These are phyloP conservation scores for Cavia porcellus DNA, from an alignment of 2,113 vertebrate genomes.

Conservation along the genomic window DNA sequence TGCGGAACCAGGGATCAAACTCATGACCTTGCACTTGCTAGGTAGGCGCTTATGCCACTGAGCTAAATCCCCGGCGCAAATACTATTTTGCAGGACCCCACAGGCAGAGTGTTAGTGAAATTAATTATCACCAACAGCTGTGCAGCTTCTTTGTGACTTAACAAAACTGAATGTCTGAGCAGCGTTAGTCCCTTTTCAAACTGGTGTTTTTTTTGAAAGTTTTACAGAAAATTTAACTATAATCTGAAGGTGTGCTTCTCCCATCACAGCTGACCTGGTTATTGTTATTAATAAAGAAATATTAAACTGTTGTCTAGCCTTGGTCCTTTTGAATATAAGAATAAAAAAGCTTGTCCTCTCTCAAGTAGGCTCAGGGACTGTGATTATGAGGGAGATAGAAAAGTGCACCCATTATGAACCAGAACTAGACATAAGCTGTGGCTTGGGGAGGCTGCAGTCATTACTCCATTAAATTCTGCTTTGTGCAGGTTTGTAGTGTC, in stretches of 20 bases:
- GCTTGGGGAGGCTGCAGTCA: background rate
- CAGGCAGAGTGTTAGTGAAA: background rate
- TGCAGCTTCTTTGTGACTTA: background rate
- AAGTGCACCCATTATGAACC: background rate
- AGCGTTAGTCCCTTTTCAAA: background rate
- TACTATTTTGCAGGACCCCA: background rate
- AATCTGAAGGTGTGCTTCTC: background rate
- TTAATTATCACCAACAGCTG: background rate
- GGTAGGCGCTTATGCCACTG: too few relatives aligned
- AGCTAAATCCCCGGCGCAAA: too few relatives aligned
- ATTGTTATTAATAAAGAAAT: background rate
- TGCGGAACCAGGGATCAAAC: too few relatives aligned
- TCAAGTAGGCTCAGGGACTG: background rate
- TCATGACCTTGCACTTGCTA: too few relatives aligned
- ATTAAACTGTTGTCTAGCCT: background rate
- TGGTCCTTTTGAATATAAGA: conserved; percentile 23
- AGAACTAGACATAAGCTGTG: background rate
- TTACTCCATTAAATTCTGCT: background rate
- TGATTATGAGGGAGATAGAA: background rate
- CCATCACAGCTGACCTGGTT: background rate
- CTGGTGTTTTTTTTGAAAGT: background rate
- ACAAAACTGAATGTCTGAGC: background rate
- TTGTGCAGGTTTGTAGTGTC: background rate
- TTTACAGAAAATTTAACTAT: conserved; percentile 18
- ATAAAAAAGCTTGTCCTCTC: background rate